Evolutionary conservation across 1,140 invertebrate genomes (phyloP).

Genomic region (Drosophila subobscura): DNA sequence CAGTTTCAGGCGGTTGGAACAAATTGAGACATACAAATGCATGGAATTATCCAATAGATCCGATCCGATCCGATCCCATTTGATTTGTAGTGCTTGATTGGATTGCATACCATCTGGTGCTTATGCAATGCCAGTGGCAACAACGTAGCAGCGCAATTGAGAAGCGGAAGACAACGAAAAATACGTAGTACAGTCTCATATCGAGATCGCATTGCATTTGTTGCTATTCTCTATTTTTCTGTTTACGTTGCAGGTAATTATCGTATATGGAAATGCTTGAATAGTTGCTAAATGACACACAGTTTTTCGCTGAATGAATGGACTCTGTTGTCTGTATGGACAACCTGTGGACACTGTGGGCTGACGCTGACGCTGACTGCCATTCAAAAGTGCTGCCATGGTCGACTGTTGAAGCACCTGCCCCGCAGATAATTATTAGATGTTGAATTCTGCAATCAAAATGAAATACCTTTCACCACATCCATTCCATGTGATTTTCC

Average conservation of each 20-base stretch:
- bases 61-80: constrained; percentile 1
- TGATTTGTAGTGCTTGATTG: neutral
- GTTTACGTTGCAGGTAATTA: constrained; percentile 21
- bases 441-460: too few species aligned
- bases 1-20: neutral
- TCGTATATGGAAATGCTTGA: constrained; percentile 42
- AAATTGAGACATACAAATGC: too few species aligned
- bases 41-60: neutral
- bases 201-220: constrained; percentile 41
- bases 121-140: constrained; percentile 31
- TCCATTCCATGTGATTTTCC: too few species aligned
- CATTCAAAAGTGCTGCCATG: constrained; percentile 1
- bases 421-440: too few species aligned
- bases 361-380: constrained; percentile 33
- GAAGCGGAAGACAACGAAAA: constrained; percentile 40
- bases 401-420: neutral
- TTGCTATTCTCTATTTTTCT: constrained; percentile 1
- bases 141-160: constrained; percentile 42
- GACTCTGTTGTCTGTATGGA: too few species aligned
- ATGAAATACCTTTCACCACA: too few species aligned
- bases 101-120: constrained; percentile 3
- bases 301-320: constrained; percentile 66
- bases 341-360: neutral
- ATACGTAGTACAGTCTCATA: neutral
- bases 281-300: constrained; percentile 67